Evolutionary conservation across 2,888 invertebrate genomes (phyloP).

Genomic region (Chrysopilus asiliformis): DNA sequence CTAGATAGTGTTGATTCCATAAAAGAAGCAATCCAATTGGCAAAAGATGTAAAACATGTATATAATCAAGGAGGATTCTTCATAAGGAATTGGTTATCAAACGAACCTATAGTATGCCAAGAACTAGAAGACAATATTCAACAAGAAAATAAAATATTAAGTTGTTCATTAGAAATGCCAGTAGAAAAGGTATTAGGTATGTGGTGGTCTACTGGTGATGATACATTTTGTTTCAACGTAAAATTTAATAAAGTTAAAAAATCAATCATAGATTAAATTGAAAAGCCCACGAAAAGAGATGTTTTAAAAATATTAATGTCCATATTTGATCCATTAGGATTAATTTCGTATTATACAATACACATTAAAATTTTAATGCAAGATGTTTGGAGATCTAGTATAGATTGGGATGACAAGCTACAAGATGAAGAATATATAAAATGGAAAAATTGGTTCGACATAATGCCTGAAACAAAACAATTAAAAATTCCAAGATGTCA

Average conservation of each 20-base stretch:
- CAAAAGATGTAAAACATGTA: slow-evolving; percentile 6
- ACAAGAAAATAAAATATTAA: background rate
- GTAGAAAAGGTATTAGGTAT: slow-evolving; percentile 13
- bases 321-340: no score
- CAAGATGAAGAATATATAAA: slow-evolving; percentile 2
- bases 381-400: slow-evolving; percentile 13
- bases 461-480: slow-evolving; percentile 6
- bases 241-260: slow-evolving; percentile 10
- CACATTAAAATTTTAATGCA: slow-evolving; percentile 15
- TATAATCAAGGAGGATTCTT: slow-evolving; percentile 9
- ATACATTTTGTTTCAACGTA: slow-evolving; percentile 10
- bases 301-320: slow-evolving; percentile 13
- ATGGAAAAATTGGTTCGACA: slow-evolving; percentile 10
- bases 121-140: slow-evolving; percentile 8
- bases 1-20: background rate
- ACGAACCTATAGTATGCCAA: slow-evolving; percentile 7
- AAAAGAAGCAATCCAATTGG: background rate
- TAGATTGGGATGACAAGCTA: slow-evolving; percentile 13
- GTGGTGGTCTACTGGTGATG: slow-evolving; percentile 12
- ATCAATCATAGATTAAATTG: slow-evolving; percentile 6
- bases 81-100: slow-evolving; percentile 15
- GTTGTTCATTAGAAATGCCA: background rate
- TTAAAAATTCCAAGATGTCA: slow-evolving; percentile 14
- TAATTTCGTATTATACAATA: background rate
- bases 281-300: slow-evolving; percentile 14